Conservation (phyloP, 2,888 invertebrate genomes). For the Polymixis flavicincta region DNA sequence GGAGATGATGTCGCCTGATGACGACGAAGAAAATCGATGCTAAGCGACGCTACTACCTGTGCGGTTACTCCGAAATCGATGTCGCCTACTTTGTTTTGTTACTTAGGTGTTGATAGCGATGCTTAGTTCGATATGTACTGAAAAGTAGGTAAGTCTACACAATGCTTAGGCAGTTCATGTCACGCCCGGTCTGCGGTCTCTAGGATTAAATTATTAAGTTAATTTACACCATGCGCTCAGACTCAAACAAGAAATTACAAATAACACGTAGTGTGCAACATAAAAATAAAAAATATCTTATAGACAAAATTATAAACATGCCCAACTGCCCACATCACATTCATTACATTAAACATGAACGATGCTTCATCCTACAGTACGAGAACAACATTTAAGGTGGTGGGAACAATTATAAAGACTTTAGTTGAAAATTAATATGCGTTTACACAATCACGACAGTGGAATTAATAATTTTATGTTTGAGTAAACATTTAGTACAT, state of each 20-base stretch:
- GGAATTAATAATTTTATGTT: slow-evolving; percentile 82
- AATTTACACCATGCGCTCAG: slow-evolving; percentile 75
- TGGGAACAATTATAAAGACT: slow-evolving; percentile 7
- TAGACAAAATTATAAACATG: slow-evolving; percentile 63
- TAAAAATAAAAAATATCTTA: slow-evolving; percentile 64
- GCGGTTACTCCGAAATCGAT: slow-evolving; percentile 32
- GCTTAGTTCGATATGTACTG: slow-evolving; percentile 59
- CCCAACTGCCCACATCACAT: slow-evolving; percentile 56
- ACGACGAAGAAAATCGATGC: slow-evolving; percentile 47
- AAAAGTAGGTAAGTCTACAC: slow-evolving; percentile 44
- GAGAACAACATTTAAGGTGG: slow-evolving; percentile 5
- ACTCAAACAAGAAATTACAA: slow-evolving; percentile 87
- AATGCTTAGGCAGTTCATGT: slow-evolving; percentile 53
- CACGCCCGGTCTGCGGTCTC: slow-evolving; percentile 65
- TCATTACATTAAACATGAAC: slow-evolving; percentile 50
- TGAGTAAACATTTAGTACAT: slow-evolving; percentile 76
- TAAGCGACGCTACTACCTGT: slow-evolving; percentile 55
- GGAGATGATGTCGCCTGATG: slow-evolving; percentile 39
- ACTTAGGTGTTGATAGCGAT: slow-evolving; percentile 51
- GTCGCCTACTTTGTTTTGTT: slow-evolving; percentile 36
- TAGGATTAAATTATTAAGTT: slow-evolving; percentile 64
- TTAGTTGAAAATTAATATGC: slow-evolving; percentile 51
- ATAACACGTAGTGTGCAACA: slow-evolving; percentile 74
- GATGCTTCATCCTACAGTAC: slow-evolving; percentile 21
- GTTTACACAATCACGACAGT: slow-evolving; percentile 45